phyloP scores from a whole-genome alignment of 2,113 vertebrate genomes.

The Archilochus colubris region DNA sequence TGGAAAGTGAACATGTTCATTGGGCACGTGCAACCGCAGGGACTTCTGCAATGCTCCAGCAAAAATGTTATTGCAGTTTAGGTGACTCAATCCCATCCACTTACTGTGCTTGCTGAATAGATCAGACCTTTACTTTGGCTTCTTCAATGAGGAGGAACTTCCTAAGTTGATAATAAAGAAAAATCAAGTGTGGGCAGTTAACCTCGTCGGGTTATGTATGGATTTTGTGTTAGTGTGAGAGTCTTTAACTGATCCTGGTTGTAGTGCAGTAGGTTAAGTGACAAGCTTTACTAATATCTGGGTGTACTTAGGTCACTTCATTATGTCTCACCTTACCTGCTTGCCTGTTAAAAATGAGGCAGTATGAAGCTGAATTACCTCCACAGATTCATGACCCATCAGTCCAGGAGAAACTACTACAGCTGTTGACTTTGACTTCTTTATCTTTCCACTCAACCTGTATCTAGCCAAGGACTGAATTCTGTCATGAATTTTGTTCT shows the following conservation, averaged over 20 bases:
- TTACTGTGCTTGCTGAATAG: neutral
- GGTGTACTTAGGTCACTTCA: neutral
- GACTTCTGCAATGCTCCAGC: neutral
- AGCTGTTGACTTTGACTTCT: neutral
- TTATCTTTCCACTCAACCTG: neutral
- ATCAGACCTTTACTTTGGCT: neutral
- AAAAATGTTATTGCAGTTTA: neutral
- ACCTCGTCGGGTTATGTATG: neutral
- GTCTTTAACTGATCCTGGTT: neutral
- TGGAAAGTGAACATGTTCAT: neutral
- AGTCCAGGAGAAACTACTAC: neutral
- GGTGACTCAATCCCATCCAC: neutral
- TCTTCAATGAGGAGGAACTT: neutral
- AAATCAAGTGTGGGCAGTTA: neutral
- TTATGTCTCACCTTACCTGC: neutral
- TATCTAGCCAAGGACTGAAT: neutral
- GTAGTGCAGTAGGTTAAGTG: neutral
- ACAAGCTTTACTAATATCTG: neutral
- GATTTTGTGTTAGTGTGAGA: neutral
- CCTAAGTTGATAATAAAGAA: neutral
- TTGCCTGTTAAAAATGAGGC: neutral
- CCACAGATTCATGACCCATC: neutral
- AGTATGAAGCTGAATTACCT: neutral
- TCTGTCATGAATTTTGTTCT: neutral
- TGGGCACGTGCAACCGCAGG: rapidly evolving